A percentile compares a stretch with the other conserved stretches of the same genome.
phyloP scores from a whole-genome alignment of 2,797 vertebrate species.

The Gallinago solitaria region DNA sequence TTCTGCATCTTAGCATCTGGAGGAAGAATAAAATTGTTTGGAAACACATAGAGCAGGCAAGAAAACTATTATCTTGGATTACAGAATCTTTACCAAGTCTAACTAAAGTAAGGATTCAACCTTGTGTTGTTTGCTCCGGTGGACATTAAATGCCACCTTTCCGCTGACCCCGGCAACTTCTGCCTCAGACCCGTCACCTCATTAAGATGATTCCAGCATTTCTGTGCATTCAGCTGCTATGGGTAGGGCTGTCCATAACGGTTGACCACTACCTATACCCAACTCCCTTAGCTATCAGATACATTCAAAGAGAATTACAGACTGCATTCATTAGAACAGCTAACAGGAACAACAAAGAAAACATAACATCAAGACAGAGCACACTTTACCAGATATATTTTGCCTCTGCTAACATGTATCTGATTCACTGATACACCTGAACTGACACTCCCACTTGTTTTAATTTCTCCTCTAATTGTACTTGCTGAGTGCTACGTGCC shows the following conservation, averaged over 20 bases:
- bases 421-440: not conserved
- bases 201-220: not conserved
- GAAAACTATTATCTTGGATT: not conserved
- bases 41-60: not conserved
- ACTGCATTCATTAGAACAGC: not conserved
- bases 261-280: not conserved
- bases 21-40: not conserved
- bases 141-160: not conserved
- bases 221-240: not conserved
- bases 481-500: not conserved
- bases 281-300: not conserved
- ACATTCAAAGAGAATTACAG: constrained; percentile 10
- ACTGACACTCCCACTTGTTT: not conserved
- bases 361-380: not conserved
- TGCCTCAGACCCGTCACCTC: not conserved
- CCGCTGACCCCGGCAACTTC: not conserved
- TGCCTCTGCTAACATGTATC: not conserved
- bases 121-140: not conserved
- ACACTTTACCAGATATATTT: not conserved
- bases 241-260: not conserved
- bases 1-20: not conserved
- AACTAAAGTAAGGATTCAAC: not conserved
- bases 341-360: constrained; percentile 18
- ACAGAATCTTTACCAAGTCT: not conserved
- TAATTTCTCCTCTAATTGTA: not conserved